Evolutionary conservation across 2,797 vertebrate genomes (phyloP), one percentile per base, ranked within the genome.

Genomic region (Betta splendens): DNA sequence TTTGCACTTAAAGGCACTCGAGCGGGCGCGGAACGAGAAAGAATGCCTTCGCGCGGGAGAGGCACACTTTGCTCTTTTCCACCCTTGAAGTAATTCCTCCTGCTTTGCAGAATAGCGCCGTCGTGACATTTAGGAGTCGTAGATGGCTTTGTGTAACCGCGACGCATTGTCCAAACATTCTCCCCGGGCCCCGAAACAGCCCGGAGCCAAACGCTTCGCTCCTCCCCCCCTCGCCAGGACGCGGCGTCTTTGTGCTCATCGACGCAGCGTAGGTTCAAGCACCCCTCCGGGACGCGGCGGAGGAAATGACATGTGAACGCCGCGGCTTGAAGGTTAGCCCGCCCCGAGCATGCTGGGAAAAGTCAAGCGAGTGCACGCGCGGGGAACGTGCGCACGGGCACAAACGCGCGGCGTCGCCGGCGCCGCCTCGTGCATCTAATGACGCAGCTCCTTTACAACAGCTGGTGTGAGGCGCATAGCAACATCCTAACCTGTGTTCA

Each of bases 41-140:
- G 74, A 70, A 72, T 77, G 51, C 66, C 58, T 65, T 54, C 5
- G 17, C n/a, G 31, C 25, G 2, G 3, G 20, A 26, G 61, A 39
- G 15, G 35, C 47, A 57, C 31, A 20, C 6, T 56, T 68, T 18
- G 25, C 23, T 57, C 56, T 57, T 69, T 67, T 48, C 48, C n/a
- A 35, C 35, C 31, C 1, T 18, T 51, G 16, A 46, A 67, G 71
- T 44, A 38, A 36, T 56, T 75, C 49, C 26, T 55, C 28, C 10
- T 44, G 26, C 55, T 58, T 51, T 38, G 25, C 53, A 50, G 36
- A 74, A 69, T 71, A 64, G 37, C 55, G 53, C 50, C 42, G 18
- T 43, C 1, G 18, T 79, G 77, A 70, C 73, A 79, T 85, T 80
- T 69, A 66, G 53, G 55, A 64, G 68, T 57, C 60, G 49, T 57